Percentiles rank a stretch among this genome's conserved stretches.
Conservation (phyloP, 2,113 vertebrate species). For the Nettapus auritus region DNA sequence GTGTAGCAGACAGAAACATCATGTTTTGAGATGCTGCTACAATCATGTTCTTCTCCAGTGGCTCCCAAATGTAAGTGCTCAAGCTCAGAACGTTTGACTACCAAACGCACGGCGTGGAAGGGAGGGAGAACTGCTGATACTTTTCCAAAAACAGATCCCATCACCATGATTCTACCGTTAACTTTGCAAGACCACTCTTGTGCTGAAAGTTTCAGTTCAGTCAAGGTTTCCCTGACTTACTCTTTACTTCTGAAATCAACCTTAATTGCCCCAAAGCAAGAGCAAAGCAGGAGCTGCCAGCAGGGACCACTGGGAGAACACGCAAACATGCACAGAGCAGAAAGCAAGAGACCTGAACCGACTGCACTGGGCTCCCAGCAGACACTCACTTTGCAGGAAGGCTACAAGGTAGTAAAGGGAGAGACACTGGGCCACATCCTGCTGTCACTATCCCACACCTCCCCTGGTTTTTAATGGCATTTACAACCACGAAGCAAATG, state of each 20-base stretch:
- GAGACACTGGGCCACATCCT: not conserved
- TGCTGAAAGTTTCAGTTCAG: not conserved
- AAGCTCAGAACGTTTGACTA: not conserved
- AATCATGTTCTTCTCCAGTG: not conserved
- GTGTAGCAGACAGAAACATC: not conserved
- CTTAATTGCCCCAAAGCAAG: constrained; percentile 16
- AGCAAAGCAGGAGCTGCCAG: constrained; percentile 27
- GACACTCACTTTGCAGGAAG: not conserved
- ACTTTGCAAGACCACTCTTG: not conserved
- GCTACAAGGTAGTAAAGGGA: not conserved
- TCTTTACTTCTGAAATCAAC: constrained; percentile 12
- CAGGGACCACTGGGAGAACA: constrained; percentile 2
- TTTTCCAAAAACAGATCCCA: fast-evolving
- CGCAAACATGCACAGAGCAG: not conserved
- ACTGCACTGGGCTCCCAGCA: not conserved
- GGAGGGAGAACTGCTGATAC: not conserved
- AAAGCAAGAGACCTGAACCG: constrained; percentile 8
- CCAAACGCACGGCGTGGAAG: not conserved
- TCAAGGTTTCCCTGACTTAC: not conserved
- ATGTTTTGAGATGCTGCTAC: not conserved
- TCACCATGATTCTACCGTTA: not conserved
- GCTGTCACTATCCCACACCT: constrained; percentile 19
- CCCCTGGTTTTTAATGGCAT: constrained; percentile 10
- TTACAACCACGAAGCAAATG: constrained; percentile 16
- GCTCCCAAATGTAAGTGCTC: not conserved